Conservation (phyloP, 2,113 vertebrate species). For the Bungarus multicinctus region DNA sequence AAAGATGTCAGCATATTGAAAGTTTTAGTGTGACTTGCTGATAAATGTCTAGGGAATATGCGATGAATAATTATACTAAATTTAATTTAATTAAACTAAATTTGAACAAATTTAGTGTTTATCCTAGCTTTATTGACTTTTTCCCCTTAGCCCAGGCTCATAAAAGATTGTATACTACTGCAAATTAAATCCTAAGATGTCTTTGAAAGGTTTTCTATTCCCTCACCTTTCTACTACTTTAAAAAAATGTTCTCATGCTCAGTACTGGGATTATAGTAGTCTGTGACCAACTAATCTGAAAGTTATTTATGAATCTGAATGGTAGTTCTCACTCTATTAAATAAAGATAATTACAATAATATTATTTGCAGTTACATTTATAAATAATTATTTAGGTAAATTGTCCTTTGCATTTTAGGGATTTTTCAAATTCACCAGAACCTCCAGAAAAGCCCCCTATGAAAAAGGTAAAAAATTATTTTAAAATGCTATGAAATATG, state of each 20-base stretch:
- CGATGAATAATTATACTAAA: background rate
- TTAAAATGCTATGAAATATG: background rate
- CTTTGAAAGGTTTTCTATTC: background rate
- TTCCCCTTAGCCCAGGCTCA: background rate
- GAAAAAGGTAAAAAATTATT: slow-evolving; percentile 27
- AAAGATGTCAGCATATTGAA: background rate
- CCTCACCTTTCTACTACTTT: background rate
- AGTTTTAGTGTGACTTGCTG: background rate
- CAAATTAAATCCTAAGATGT: background rate
- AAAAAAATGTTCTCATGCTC: background rate
- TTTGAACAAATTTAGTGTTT: background rate
- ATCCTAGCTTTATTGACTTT: background rate
- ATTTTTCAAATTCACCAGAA: background rate
- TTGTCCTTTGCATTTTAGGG: slow-evolving; percentile 43
- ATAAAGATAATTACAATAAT: background rate
- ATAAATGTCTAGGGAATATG: background rate
- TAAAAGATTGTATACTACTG: background rate
- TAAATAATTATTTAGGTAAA: background rate
- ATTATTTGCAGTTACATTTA: background rate
- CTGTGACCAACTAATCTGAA: background rate
- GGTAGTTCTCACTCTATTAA: background rate
- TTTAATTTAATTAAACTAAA: background rate
- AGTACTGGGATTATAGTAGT: background rate
- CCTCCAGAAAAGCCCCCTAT: slow-evolving; percentile 7
- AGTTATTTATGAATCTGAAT: background rate